Conservation (phyloP, 30 jellyfish, hydroid and myxozoan species). For the Chrysaora quinquecirrha region DNA sequence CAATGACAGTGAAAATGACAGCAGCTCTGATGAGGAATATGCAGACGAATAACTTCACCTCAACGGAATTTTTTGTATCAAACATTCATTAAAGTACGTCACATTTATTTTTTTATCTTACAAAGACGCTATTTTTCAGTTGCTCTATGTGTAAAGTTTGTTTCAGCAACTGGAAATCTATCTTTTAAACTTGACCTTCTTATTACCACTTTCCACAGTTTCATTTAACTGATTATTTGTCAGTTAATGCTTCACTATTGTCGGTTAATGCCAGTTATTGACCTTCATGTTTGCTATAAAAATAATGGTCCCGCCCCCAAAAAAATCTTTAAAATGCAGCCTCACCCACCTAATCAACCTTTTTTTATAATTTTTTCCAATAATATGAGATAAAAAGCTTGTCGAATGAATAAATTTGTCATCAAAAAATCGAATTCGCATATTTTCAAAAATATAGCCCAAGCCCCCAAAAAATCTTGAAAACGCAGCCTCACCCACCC, state of each 20-base stretch:
- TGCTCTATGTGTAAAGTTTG: not conserved
- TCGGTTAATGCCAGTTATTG: no score
- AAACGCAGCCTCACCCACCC: no score
- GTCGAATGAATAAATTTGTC: no score
- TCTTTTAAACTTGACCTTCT: constrained; percentile 7
- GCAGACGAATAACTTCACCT: constrained; percentile 8
- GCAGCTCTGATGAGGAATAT: constrained; percentile 23
- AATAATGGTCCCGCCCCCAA: no score
- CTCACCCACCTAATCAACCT: no score
- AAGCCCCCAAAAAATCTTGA: no score
- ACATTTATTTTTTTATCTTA: constrained; percentile 6
- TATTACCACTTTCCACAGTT: constrained; percentile 1
- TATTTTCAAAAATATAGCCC: no score
- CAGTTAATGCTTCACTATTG: not conserved
- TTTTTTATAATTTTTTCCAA: no score
- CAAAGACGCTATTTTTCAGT: not conserved
- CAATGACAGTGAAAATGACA: constrained; percentile 16
- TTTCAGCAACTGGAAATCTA: constrained; percentile 9
- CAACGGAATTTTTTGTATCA: constrained; percentile 7
- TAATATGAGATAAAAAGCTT: no score
- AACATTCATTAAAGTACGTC: constrained; percentile 2
- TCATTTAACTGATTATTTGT: not conserved
- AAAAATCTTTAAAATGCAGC: no score
- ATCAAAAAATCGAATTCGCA: no score
- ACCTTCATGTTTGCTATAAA: no score